phyloP scores from a whole-genome alignment of 2,797 vertebrate species.

The Meda fulgida region DNA sequence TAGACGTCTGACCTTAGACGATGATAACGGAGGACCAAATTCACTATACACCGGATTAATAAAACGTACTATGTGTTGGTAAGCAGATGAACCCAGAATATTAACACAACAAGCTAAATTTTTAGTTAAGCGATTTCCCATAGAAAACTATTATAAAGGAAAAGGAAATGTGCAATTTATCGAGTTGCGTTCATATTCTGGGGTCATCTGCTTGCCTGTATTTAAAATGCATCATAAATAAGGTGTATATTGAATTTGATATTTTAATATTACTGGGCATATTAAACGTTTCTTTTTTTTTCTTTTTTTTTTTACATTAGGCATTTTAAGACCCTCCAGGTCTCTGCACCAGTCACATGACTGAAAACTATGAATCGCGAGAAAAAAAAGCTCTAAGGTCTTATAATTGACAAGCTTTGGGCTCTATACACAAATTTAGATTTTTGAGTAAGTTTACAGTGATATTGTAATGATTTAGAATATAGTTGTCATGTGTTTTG shows the following conservation, averaged over 20 bases:
- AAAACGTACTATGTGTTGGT: too few species aligned
- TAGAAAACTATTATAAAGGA: not conserved
- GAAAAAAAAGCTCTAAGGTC: too few species aligned
- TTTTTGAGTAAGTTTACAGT: not conserved
- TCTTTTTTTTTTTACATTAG: not conserved
- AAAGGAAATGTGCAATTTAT: not conserved
- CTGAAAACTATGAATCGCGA: not conserved
- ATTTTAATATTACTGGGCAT: not conserved
- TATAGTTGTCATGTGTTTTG: not conserved
- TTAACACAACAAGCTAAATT: too few species aligned
- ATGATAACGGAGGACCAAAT: too few species aligned
- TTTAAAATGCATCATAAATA: not conserved
- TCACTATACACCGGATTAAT: too few species aligned
- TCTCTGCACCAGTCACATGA: too few species aligned
- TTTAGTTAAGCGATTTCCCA: not conserved
- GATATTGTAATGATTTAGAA: not conserved
- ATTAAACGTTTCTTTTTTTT: not conserved
- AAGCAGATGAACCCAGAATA: too few species aligned
- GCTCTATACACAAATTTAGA: not conserved
- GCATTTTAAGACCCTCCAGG: not conserved
- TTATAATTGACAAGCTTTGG: not conserved
- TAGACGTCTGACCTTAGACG: too few species aligned
- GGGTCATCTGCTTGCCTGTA: not conserved
- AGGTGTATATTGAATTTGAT: not conserved
- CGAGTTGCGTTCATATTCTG: not conserved